Evolutionary conservation across 2,113 vertebrate species (phyloP).

Genomic region (Chaetodon auriga): DNA sequence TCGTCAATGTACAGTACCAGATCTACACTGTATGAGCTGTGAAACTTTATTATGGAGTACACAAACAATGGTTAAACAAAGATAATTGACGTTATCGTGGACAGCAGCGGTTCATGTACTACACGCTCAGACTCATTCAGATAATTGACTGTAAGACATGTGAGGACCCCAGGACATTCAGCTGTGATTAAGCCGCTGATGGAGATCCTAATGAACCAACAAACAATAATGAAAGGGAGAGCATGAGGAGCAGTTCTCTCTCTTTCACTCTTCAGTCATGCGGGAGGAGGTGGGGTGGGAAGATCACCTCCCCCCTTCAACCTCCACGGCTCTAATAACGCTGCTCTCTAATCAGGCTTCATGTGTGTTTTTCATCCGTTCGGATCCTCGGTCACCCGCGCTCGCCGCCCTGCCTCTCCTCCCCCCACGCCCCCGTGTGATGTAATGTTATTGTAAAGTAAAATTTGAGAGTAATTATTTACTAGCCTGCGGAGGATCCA

Average conservation of each 20-base stretch:
- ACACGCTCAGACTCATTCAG: background rate
- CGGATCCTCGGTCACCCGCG: background rate
- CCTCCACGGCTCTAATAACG: conserved; percentile 41
- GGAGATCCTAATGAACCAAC: conserved; percentile 29
- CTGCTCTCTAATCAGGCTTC: conserved; percentile 50
- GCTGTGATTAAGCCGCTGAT: conserved; percentile 26
- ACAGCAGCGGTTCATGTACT: background rate
- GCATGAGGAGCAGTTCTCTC: conserved; percentile 19
- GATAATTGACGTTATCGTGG: too few species aligned
- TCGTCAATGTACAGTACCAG: conserved; percentile 90
- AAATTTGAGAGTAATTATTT: conserved; percentile 62
- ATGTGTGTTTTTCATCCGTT: conserved; percentile 37
- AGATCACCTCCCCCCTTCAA: background rate
- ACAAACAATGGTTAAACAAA: too few species aligned
- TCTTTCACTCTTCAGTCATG: conserved; percentile 42
- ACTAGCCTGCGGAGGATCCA: conserved; percentile 27
- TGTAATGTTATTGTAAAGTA: conserved; percentile 65
- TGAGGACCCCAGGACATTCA: conserved; percentile 4
- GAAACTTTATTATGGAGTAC: background rate
- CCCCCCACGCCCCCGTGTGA: background rate
- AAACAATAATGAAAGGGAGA: conserved; percentile 12
- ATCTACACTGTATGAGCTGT: background rate
- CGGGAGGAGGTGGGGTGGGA: conserved; percentile 1
- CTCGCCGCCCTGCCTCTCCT: background rate
- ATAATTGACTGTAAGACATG: conserved; percentile 24